A percentile compares a stretch with the other conserved stretches of the same genome.
Conservation (phyloP, 2,888 invertebrate species). For the Aplocera efformata region DNA sequence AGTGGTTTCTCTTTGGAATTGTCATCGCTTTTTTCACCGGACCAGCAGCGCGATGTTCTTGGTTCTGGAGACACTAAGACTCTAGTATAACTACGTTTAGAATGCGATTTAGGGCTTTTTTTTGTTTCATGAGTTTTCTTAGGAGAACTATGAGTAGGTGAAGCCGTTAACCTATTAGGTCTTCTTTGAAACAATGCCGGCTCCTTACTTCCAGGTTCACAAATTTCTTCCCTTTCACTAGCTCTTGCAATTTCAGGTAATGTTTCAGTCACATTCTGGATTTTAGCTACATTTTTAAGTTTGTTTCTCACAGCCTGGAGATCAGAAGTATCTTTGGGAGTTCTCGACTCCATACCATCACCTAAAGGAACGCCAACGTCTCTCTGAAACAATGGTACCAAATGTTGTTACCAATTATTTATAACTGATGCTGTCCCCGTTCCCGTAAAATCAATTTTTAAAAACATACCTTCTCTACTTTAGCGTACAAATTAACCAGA, state of each 20-base stretch:
- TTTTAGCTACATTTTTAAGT: slow-evolving; percentile 50
- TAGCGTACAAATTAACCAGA: slow-evolving; percentile 82
- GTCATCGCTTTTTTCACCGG: slow-evolving; percentile 10
- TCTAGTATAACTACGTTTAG: slow-evolving; percentile 54
- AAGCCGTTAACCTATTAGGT: slow-evolving; percentile 45
- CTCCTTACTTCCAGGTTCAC: slow-evolving; percentile 62
- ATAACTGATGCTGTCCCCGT: not conserved
- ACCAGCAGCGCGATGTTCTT: slow-evolving; percentile 42
- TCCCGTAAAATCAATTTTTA: not conserved
- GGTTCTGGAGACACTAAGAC: slow-evolving; percentile 65
- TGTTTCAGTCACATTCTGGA: slow-evolving; percentile 45
- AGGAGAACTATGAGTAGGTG: slow-evolving; percentile 21
- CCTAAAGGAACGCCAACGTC: slow-evolving; percentile 33
- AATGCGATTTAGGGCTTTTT: slow-evolving; percentile 18
- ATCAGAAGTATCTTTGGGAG: slow-evolving; percentile 37
- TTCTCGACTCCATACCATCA: slow-evolving; percentile 28
- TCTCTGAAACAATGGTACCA: slow-evolving; percentile 44
- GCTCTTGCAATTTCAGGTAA: slow-evolving; percentile 64
- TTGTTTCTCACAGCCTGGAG: slow-evolving; percentile 58
- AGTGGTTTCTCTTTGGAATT: slow-evolving; percentile 41
- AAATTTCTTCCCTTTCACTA: slow-evolving; percentile 51
- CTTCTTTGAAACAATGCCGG: slow-evolving; percentile 68
- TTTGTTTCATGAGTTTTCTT: slow-evolving; percentile 17
- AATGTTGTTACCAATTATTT: not conserved
- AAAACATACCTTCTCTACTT: slow-evolving; percentile 79